Evolutionary conservation across 23 tunicate species (phyloP).

Genomic region (Halocynthia aurantium): DNA sequence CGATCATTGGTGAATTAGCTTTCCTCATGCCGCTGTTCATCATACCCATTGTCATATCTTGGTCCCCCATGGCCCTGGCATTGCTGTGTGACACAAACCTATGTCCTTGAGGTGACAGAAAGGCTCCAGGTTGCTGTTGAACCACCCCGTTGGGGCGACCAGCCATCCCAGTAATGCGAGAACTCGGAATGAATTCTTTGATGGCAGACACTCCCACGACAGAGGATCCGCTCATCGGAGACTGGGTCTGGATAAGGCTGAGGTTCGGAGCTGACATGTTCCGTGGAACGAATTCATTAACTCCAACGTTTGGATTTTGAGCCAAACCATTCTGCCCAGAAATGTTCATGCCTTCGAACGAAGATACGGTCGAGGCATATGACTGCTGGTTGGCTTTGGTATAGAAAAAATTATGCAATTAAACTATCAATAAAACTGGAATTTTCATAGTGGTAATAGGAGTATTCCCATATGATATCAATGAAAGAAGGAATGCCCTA

Average conservation of each 20-base stretch:
- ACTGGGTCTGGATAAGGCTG: slow-evolving; percentile 17
- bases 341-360: slow-evolving; percentile 36
- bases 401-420: too few species aligned
- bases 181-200: slow-evolving; percentile 24
- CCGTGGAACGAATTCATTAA: slow-evolving; percentile 73
- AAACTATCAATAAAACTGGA: too few species aligned
- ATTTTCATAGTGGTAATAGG: too few species aligned
- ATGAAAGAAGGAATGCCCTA: too few species aligned
- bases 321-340: slow-evolving; percentile 27
- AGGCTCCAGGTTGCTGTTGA: slow-evolving; percentile 9
- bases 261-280: slow-evolving; percentile 81
- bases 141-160: slow-evolving; percentile 14
- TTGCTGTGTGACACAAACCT: slow-evolving; percentile 16
- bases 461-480: too few species aligned
- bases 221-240: too few species aligned
- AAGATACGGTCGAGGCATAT: slow-evolving; percentile 17
- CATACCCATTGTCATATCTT: slow-evolving; percentile 5
- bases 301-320: slow-evolving; percentile 51
- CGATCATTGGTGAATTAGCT: background rate
- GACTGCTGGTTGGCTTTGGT: slow-evolving; percentile 3
- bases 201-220: background rate
- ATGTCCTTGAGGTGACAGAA: slow-evolving; percentile 7
- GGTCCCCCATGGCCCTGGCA: slow-evolving; percentile 25
- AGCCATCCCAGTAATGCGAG: background rate
- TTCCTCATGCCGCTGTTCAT: background rate